These are phyloP conservation scores for Hemaris fuciformis DNA, from an alignment of 2,888 invertebrate genomes.

Conservation along the genomic window DNA sequence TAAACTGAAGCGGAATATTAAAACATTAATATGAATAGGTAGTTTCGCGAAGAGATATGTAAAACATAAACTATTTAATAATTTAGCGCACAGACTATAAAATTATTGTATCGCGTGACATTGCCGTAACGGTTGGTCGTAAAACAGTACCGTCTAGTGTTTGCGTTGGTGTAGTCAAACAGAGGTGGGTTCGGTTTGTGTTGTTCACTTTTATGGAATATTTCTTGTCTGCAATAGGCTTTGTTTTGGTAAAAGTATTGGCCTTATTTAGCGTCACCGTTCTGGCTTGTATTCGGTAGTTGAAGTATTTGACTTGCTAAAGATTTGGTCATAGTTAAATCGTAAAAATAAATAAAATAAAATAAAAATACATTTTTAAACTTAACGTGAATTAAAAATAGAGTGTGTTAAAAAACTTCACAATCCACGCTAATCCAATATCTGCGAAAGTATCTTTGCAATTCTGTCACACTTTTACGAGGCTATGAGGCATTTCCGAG, in stretches of 20 bases:
- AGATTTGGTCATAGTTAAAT: too few relatives aligned
- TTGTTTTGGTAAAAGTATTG: background rate
- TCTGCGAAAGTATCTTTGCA: too few relatives aligned
- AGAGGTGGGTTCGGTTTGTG: background rate
- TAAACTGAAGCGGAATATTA: background rate
- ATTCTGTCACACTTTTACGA: too few relatives aligned
- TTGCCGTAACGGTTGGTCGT: background rate
- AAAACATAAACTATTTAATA: background rate
- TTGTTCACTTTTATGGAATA: background rate
- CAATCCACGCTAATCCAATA: too few relatives aligned
- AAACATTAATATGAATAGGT: background rate
- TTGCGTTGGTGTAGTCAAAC: background rate
- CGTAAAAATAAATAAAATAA: too few relatives aligned
- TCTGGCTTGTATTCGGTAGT: too few relatives aligned
- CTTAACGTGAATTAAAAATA: too few relatives aligned
- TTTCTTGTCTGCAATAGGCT: background rate
- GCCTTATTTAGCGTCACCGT: background rate
- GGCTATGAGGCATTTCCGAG: too few relatives aligned
- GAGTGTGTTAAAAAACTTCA: too few relatives aligned
- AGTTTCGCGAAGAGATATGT: background rate
- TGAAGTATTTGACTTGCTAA: too few relatives aligned
- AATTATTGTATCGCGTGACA: conserved; percentile 16
- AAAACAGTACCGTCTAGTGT: conserved; percentile 7
- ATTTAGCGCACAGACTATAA: background rate
- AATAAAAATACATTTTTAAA: too few relatives aligned